Evolutionary conservation across 2,113 vertebrate genomes (phyloP).

Genomic region (Mobula hypostoma): DNA sequence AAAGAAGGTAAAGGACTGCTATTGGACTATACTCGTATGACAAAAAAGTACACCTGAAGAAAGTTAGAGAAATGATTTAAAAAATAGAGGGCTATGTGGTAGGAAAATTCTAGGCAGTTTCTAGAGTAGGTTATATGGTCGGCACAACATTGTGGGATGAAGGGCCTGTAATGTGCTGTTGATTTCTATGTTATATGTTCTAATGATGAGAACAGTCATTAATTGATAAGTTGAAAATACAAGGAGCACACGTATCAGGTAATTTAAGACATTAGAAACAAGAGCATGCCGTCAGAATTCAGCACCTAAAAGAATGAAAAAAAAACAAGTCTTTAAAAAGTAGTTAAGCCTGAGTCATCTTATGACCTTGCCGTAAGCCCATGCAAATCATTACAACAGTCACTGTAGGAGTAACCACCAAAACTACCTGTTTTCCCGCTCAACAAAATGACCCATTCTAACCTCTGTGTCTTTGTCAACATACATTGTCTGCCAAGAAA

Average conservation of each 20-base stretch:
- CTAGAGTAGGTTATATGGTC: no score
- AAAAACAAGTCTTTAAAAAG: neutral
- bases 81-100: no score
- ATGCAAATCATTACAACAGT: neutral
- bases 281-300: neutral
- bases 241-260: neutral
- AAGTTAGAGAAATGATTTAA: neutral
- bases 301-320: neutral
- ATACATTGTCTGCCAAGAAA: slow-evolving; percentile 23
- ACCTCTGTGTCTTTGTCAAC: slow-evolving; percentile 26
- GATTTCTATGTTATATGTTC: no score
- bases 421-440: slow-evolving; percentile 30
- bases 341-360: neutral
- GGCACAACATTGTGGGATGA: no score
- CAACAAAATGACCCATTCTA: neutral
- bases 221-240: neutral
- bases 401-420: neutral
- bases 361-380: neutral
- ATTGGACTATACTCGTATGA: neutral
- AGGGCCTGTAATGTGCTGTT: no score
- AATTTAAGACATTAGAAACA: neutral
- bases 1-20: neutral
- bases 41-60: neutral
- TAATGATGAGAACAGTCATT: no score
- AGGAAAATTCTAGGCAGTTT: no score